Evolutionary conservation across 1,140 invertebrate genomes (phyloP).

Genomic region (Dreissena polymorpha): DNA sequence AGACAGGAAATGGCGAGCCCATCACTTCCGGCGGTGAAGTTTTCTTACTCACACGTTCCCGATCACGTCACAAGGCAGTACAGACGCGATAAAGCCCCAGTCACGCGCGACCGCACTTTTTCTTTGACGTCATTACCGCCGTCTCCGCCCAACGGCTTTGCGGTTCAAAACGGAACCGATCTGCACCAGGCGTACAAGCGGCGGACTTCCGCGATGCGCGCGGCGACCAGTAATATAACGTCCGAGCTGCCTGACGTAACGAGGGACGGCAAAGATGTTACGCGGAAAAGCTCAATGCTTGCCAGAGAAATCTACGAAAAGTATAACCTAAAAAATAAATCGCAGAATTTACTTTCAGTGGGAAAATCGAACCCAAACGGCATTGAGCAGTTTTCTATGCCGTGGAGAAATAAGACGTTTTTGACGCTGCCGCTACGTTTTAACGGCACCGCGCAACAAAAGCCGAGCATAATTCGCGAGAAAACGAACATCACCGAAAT

Average conservation of each 20-base stretch:
- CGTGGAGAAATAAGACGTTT: conserved; percentile 48
- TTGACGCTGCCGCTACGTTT: conserved; percentile 37
- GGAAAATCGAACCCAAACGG: conserved; percentile 12
- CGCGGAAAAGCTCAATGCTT: conserved; percentile 30
- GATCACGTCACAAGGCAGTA: conserved; percentile 21
- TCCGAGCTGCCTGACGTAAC: conserved; percentile 1
- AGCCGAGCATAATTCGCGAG: conserved; percentile 7
- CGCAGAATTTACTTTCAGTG: conserved; percentile 16
- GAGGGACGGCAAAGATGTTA: conserved; percentile 22
- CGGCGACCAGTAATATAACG: conserved; percentile 3
- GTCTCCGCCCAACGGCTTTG: conserved; percentile 38
- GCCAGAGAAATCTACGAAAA: conserved; percentile 52
- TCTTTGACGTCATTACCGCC: conserved; percentile 32
- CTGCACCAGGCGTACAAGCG: conserved; percentile 37
- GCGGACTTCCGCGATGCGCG: conserved; percentile 36
- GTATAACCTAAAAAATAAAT: conserved; percentile 47
- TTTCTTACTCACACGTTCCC: conserved; percentile 33
- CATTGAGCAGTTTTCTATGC: conserved; percentile 52
- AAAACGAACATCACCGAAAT: conserved; percentile 31
- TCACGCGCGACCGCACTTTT: not conserved
- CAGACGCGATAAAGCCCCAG: not conserved
- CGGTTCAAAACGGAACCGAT: conserved; percentile 46
- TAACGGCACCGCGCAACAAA: conserved; percentile 21
- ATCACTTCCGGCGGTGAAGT: conserved; percentile 33
- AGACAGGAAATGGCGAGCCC: conserved; percentile 45